These are phyloP conservation scores for Micrasema longulum DNA, from an alignment of 1,140 invertebrate species.

Conservation along the genomic window DNA sequence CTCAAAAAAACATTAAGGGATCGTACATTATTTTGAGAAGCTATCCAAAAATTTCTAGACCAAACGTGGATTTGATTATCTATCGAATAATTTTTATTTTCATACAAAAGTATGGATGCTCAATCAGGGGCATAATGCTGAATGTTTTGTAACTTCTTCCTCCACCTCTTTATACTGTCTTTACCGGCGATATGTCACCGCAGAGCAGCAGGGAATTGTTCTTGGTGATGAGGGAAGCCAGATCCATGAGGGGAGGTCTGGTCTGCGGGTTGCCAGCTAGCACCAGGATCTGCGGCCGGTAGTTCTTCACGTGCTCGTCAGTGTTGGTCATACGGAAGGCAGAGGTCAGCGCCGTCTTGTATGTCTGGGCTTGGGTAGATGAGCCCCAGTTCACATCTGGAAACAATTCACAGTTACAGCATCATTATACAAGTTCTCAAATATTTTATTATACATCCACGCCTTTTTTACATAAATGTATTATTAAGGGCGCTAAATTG, in stretches of 20 bases:
- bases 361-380: conserved; percentile 95
- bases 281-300: conserved; percentile 90
- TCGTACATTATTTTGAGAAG: too few relatives aligned
- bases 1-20: too few relatives aligned
- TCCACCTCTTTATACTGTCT: too few relatives aligned
- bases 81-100: too few relatives aligned
- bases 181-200: conserved; percentile 86
- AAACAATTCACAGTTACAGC: too few relatives aligned
- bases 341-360: conserved; percentile 90
- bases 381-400: conserved; percentile 98
- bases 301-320: conserved; percentile 97
- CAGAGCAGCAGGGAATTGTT: conserved; percentile 92
- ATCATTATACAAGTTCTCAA: too few relatives aligned
- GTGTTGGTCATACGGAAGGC: conserved; percentile 84
- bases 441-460: too few relatives aligned
- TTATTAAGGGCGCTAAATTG: too few relatives aligned
- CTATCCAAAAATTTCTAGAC: too few relatives aligned
- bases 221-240: conserved; percentile 92
- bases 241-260: conserved; percentile 88
- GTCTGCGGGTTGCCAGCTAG: conserved; percentile 84
- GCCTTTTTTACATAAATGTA: too few relatives aligned
- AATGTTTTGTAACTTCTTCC: not conserved
- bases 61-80: too few relatives aligned
- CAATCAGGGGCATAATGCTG: not conserved
- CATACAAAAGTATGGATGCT: not conserved